Percentiles rank a stretch among this genome's conserved stretches.
Conservation (phyloP, 2,113 vertebrate species). For the Butastur rufipennis region DNA sequence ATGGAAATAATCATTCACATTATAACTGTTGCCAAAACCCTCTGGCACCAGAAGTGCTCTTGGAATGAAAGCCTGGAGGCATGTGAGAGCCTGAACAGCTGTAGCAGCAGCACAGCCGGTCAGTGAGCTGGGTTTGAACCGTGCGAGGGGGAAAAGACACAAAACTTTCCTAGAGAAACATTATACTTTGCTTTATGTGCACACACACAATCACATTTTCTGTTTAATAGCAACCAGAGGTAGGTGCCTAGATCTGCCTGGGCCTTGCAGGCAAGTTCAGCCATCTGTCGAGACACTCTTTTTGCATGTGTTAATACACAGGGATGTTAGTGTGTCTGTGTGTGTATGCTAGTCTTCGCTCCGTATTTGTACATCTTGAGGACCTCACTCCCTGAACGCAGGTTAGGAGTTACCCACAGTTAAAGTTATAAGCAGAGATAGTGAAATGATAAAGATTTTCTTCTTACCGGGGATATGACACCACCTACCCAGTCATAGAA, state of each 20-base stretch:
- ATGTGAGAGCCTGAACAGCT: not conserved
- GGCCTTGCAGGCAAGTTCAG: not conserved
- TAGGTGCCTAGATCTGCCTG: not conserved
- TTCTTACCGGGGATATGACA: not conserved
- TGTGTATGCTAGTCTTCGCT: not conserved
- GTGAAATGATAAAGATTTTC: not conserved
- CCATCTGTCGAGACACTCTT: fast-evolving
- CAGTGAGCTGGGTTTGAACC: not conserved
- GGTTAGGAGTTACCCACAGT: not conserved
- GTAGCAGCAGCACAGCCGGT: not conserved
- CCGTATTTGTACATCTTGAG: not conserved
- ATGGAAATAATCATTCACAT: conserved; percentile 35
- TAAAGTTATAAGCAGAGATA: not conserved
- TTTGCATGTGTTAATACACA: not conserved
- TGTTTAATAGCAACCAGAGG: not conserved
- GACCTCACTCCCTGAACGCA: not conserved
- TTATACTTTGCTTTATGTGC: not conserved
- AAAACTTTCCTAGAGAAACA: not conserved
- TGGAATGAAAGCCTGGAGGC: conserved; percentile 25
- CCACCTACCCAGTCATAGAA: not conserved
- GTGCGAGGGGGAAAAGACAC: fast-evolving
- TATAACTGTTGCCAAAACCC: conserved; percentile 25
- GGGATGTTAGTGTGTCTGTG: fast-evolving
- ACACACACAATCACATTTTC: not conserved
- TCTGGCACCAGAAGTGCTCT: conserved; percentile 39